Percentiles rank a stretch among this genome's conserved stretches.
Conservation (phyloP, 2,797 vertebrate species). For the Uromys caudimaculatus region DNA sequence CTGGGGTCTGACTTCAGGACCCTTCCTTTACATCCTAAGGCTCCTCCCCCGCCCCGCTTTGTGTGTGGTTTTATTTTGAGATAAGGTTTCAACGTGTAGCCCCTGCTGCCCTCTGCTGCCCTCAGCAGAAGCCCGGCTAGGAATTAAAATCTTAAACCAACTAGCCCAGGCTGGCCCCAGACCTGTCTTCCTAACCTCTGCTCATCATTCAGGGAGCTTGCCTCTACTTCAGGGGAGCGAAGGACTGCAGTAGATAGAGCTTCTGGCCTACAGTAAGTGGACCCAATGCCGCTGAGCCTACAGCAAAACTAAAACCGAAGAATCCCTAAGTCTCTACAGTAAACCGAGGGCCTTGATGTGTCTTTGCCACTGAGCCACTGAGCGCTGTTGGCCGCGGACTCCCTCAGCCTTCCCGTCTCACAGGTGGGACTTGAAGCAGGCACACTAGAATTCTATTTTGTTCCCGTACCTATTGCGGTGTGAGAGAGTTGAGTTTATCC, state of each 20-base stretch:
- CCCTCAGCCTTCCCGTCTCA: constrained; percentile 14
- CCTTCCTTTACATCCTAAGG: background rate
- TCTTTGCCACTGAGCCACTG: background rate
- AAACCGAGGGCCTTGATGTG: background rate
- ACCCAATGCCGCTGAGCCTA: no score
- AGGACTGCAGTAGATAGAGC: background rate
- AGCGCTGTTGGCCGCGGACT: background rate
- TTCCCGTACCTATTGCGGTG: constrained; percentile 12
- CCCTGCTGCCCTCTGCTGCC: background rate
- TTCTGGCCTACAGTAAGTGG: background rate
- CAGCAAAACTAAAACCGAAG: background rate
- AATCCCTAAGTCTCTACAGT: background rate
- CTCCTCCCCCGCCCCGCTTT: background rate
- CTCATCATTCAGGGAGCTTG: background rate
- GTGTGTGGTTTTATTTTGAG: background rate
- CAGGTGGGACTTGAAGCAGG: background rate
- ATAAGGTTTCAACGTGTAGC: background rate
- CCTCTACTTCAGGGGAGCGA: constrained; percentile 18
- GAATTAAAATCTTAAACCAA: background rate
- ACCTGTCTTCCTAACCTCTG: background rate
- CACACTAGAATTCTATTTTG: constrained; percentile 39
- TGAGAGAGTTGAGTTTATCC: constrained; percentile 39
- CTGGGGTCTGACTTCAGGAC: background rate
- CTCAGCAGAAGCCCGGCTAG: background rate
- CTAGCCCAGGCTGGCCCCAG: background rate